Percentiles rank a stretch among this genome's conserved stretches.
Conservation (phyloP, 2,888 invertebrate species). For the Prenolepis imparis region DNA sequence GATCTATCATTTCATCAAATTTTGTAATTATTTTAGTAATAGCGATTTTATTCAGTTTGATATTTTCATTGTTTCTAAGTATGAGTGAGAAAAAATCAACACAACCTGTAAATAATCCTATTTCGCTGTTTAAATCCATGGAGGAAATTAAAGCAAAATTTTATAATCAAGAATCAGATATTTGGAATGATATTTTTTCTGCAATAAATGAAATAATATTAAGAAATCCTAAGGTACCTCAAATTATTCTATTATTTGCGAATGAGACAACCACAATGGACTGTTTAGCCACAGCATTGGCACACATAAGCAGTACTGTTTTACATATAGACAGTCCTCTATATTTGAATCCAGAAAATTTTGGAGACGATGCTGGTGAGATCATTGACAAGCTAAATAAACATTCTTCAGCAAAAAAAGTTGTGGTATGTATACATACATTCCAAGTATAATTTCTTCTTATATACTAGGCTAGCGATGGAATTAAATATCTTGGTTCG, state of each 20-base stretch:
- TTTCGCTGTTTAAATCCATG: constrained; percentile 48
- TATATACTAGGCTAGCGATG: not conserved
- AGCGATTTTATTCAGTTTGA: not conserved
- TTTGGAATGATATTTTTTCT: constrained; percentile 83
- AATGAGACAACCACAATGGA: constrained; percentile 75
- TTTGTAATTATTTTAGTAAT: not conserved
- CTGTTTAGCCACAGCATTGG: constrained; percentile 82
- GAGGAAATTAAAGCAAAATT: constrained; percentile 44
- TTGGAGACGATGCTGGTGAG: constrained; percentile 81
- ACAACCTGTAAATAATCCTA: not conserved
- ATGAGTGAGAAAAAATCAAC: not conserved
- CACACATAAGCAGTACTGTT: constrained; percentile 80
- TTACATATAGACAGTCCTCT: constrained; percentile 64
- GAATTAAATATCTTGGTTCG: too few relatives aligned
- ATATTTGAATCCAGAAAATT: constrained; percentile 73
- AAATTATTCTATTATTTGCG: constrained; percentile 85
- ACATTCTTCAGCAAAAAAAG: constrained; percentile 71
- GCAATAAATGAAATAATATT: constrained; percentile 81
- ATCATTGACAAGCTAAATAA: constrained; percentile 78
- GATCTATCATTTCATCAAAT: not conserved
- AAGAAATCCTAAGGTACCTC: constrained; percentile 78
- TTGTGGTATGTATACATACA: constrained; percentile 76
- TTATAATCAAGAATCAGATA: constrained; percentile 78
- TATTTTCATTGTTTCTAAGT: not conserved
- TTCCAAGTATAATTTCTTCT: constrained; percentile 4